Evolutionary conservation across 1,140 invertebrate genomes (phyloP), one percentile per base, ranked within the genome.

Genomic region (Drosophila ambigua): DNA sequence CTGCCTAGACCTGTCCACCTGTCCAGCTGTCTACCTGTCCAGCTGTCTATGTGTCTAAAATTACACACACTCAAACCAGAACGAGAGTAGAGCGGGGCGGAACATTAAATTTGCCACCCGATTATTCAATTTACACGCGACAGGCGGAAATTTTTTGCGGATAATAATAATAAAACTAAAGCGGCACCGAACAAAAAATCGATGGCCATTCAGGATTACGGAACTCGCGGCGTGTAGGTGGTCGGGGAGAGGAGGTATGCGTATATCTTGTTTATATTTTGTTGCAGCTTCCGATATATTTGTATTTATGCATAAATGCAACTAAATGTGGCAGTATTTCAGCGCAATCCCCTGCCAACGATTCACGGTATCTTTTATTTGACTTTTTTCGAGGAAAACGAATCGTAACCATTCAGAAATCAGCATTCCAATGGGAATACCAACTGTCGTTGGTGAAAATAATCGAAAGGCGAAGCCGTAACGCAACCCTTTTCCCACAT

Each of bases 131-230:
- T 83, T 79, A 49, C 60, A 64, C 62, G 64, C 68, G 45, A 20
- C 52, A 60, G 23, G 24, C 61, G 62, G 55, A 69, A 82, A 54
- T 13, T 66, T 66, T 65, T 1, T 67, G 58, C 55, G 65, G 59
- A 77, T 81, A 80, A 84, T 83, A 67, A 63, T 77, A 71, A 77
- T 78, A 66, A 69, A 77, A 66, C 67, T 77, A 77, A 68, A 64
- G 60, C 54, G 31, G 6, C 11, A 16, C n/a, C 13, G 9, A 11
- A 24, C 4, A 55, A 57, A 72, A 58, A 73, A 73, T 64, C 71
- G 58, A 73, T 74, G 9, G 49, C 6, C 31, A 65, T 73, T 72
- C 39, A 52, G 51, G 50, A 61, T 61, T 24, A 35, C 35, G 9
- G 11, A 39, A 3, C 16, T 6, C 3, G 24, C n/a, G 11, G 44